A percentile compares a stretch with the other conserved stretches of the same genome.
These are phyloP conservation scores for Osedax fenrisi DNA, from an alignment of 2,888 invertebrate species.

Conservation along the genomic window DNA sequence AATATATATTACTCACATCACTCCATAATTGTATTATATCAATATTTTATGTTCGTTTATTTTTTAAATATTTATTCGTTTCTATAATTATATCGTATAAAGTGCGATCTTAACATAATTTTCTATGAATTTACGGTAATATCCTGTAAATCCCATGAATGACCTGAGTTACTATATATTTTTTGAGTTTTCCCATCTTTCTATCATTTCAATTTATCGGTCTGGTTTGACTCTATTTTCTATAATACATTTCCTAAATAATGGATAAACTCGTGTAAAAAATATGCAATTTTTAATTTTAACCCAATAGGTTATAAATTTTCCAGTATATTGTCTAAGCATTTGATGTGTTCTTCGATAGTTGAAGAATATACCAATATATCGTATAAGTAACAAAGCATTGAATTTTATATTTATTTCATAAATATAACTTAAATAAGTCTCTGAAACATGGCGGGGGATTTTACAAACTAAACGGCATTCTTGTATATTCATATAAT, in stretches of 20 bases:
- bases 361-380: slow-evolving; percentile 32
- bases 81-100: not conserved
- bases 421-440: slow-evolving; percentile 34
- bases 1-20: not conserved
- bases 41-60: not conserved
- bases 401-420: slow-evolving; percentile 29
- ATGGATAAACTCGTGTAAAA: slow-evolving; percentile 29
- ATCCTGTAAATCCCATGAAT: slow-evolving; percentile 21
- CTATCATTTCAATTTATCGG: slow-evolving; percentile 18
- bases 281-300: slow-evolving; percentile 34
- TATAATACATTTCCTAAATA: slow-evolving; percentile 33
- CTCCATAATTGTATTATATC: not conserved
- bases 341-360: slow-evolving; percentile 28
- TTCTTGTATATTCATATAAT: not conserved
- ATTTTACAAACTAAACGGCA: slow-evolving; percentile 35
- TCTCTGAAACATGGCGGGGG: slow-evolving; percentile 36
- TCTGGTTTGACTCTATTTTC: slow-evolving; percentile 26
- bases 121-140: slow-evolving; percentile 3
- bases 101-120: not conserved
- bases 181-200: not conserved
- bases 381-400: slow-evolving; percentile 36
- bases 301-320: slow-evolving; percentile 26
- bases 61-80: not conserved
- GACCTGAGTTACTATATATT: slow-evolving; percentile 8
- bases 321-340: slow-evolving; percentile 33